Conservation (phyloP, 2,888 invertebrate genomes). For the Rhingia campestris region DNA sequence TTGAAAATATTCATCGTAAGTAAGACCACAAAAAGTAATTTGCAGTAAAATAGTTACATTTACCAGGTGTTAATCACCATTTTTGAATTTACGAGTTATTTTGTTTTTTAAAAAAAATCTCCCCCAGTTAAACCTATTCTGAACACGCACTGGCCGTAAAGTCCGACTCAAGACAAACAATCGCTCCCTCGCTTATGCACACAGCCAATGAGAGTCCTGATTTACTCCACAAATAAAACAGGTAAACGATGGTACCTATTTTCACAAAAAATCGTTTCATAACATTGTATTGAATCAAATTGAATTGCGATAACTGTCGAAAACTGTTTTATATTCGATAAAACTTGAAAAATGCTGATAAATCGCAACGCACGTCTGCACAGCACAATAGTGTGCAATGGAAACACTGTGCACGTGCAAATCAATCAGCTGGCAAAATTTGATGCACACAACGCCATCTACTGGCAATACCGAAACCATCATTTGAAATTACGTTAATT, state of each 20-base stretch:
- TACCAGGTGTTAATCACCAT: not conserved
- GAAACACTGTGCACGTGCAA: too few species aligned
- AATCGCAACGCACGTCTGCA: too few species aligned
- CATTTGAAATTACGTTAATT: too few species aligned
- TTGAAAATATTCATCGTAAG: not conserved
- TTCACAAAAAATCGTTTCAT: too few species aligned
- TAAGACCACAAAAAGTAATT: not conserved
- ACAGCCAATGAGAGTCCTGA: slow-evolving; percentile 44
- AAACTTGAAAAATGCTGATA: too few species aligned
- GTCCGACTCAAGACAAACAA: slow-evolving; percentile 31
- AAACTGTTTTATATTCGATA: too few species aligned
- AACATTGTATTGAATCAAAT: too few species aligned
- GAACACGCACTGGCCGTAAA: slow-evolving; percentile 54
- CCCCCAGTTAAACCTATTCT: slow-evolving; percentile 33
- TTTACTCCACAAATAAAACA: slow-evolving; percentile 71
- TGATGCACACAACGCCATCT: too few species aligned
- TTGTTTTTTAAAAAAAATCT: slow-evolving; percentile 30
- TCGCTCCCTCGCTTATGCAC: not conserved
- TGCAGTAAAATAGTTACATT: not conserved
- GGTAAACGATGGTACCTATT: slow-evolving; percentile 51
- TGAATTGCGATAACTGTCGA: too few species aligned
- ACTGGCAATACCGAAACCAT: too few species aligned
- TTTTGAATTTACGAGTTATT: not conserved
- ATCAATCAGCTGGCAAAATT: too few species aligned
- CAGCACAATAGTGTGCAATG: too few species aligned